Conservation (phyloP, 1,140 invertebrate species). For the Nylanderia fulva region DNA sequence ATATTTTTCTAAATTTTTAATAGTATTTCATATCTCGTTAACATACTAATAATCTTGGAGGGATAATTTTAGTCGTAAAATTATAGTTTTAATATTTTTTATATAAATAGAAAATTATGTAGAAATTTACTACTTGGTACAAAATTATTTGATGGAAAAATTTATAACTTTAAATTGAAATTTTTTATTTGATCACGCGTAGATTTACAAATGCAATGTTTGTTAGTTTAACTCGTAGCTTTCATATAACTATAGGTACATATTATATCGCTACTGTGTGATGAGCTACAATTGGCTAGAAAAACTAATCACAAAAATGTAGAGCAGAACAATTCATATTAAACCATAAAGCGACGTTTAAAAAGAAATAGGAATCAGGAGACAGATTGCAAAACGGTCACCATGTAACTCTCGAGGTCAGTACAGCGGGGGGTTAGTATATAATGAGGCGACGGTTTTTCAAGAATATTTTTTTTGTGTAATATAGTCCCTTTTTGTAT, state of each 20-base stretch:
- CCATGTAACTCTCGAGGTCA: constrained; percentile 78
- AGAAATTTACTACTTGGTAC: not conserved
- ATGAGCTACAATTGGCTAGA: not conserved
- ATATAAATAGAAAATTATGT: not conserved
- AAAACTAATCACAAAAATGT: not conserved
- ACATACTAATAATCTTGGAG: not conserved
- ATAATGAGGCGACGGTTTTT: constrained; percentile 81
- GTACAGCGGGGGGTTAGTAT: constrained; percentile 79
- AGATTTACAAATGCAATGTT: not conserved
- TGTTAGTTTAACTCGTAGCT: not conserved
- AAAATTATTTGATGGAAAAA: not conserved
- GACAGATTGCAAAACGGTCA: constrained; percentile 74
- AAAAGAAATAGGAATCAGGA: not conserved
- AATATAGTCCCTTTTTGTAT: constrained; percentile 36
- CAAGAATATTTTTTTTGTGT: constrained; percentile 67
- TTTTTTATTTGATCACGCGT: not conserved
- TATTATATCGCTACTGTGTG: no score
- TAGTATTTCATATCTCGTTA: not conserved
- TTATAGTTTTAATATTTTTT: not conserved
- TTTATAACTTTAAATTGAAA: not conserved
- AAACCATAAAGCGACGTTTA: constrained; percentile 30
- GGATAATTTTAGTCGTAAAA: not conserved
- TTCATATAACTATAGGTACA: not conserved
- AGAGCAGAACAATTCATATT: not conserved
- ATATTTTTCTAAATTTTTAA: not conserved